Evolutionary conservation across 2,888 invertebrate species (phyloP).

Genomic region (Drosophila koepferae): DNA sequence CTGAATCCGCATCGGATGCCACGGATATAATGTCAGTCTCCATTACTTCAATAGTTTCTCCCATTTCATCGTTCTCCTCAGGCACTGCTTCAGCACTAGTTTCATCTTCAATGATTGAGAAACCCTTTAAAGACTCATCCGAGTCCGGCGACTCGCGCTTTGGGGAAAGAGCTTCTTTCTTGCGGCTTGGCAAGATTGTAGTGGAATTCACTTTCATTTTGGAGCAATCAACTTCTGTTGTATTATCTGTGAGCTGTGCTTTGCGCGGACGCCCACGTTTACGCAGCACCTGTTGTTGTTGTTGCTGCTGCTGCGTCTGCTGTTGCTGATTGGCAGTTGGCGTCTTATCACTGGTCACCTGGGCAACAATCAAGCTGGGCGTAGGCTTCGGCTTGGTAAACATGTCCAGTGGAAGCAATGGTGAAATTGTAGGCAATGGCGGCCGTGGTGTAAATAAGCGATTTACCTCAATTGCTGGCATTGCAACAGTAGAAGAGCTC

Average conservation of each 20-base stretch:
- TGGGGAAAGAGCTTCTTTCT: constrained; percentile 18
- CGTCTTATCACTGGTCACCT: constrained; percentile 70
- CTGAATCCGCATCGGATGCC: constrained; percentile 37
- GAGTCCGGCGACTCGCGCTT: constrained; percentile 52
- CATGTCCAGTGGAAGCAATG: constrained; percentile 34
- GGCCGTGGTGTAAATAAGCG: constrained; percentile 30
- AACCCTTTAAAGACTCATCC: constrained; percentile 19
- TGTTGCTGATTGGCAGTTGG: constrained; percentile 1
- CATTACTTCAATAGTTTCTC: constrained; percentile 12
- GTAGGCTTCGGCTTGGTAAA: constrained; percentile 70
- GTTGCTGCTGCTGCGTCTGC: neutral
- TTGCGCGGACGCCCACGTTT: constrained; percentile 76
- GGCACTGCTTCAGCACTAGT: constrained; percentile 4
- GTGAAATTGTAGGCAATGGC: constrained; percentile 6
- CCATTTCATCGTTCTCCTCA: neutral
- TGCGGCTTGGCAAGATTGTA: neutral
- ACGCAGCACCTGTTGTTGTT: constrained; percentile 16
- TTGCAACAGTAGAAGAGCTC: constrained; percentile 13
- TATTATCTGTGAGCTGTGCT: neutral
- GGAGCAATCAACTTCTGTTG: neutral
- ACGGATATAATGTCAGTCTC: constrained; percentile 43
- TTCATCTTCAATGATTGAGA: constrained; percentile 13
- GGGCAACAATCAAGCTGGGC: constrained; percentile 78
- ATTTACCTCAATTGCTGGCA: constrained; percentile 5
- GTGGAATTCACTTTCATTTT: neutral